Evolutionary conservation across 2,797 vertebrate species (phyloP).

Genomic region (Thripadectes ignobilis): DNA sequence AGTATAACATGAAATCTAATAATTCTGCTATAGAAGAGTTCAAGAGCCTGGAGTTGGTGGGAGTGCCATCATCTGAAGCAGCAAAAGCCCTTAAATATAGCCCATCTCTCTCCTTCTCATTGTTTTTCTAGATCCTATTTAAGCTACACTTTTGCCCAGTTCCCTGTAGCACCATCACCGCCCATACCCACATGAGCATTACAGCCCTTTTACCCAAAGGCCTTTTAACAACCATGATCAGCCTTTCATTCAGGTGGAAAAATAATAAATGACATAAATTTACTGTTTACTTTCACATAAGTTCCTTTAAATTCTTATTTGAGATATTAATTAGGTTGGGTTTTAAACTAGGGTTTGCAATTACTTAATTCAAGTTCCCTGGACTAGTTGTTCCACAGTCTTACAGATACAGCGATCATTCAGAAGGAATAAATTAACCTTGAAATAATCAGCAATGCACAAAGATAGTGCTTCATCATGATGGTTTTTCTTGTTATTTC

Average conservation of each 20-base stretch:
- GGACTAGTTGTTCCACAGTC: background rate
- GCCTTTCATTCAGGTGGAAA: background rate
- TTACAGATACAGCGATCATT: accelerated
- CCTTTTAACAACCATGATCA: background rate
- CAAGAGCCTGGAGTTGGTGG: background rate
- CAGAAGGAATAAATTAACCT: background rate
- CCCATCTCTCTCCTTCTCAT: background rate
- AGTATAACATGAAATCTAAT: background rate
- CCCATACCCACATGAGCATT: background rate
- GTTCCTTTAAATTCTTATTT: background rate
- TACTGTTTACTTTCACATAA: background rate
- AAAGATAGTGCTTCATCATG: background rate
- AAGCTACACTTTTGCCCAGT: accelerated
- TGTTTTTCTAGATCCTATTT: background rate
- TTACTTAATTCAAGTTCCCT: background rate
- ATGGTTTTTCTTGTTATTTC: constrained; percentile 3
- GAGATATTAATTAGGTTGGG: background rate
- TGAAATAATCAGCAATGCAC: background rate
- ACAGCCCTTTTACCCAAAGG: background rate
- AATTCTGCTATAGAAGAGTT: background rate
- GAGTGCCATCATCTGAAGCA: background rate
- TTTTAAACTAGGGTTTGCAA: background rate
- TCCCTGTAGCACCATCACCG: background rate
- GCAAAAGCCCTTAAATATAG: background rate
- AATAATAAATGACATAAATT: background rate